Evolutionary conservation across 2,888 invertebrate genomes (phyloP), one percentile per base, ranked within the genome.

Genomic region (Cheilosia variabilis): DNA sequence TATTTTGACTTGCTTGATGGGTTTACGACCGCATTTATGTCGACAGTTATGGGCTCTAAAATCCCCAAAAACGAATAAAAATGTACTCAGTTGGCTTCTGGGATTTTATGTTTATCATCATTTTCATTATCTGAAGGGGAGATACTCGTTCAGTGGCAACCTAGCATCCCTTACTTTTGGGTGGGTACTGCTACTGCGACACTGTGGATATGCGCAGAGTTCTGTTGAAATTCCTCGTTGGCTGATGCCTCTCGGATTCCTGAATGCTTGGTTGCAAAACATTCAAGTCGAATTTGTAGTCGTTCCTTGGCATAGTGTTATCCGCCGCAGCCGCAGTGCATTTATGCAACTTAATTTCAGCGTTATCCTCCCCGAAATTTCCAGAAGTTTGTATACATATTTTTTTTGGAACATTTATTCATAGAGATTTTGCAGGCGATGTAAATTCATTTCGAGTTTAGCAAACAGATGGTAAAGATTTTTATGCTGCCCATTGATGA

Each of bases 1-100:
- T 65, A 65, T 34, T 65, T 50, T 22, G 34, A 65, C 65, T 65
- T 17, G 50, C 52, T 65, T 65, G 65, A 65, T 65, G 65, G 65
- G 65, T 65, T 65, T 65, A 65, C 50, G 65, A 65, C 45, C 50
- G 65, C 50, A 65, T 34, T 52, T 22, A 65, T 34, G 47, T 52
- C 37, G 65, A 65, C 65, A 65, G 50, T 50, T 37, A 65, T 65
- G 34, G 65, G 50, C 65, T 65, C 47, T 65, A 15, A 52, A 65
- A 22, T 19, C 50, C 19, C 50, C 22, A 24, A 22, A 22, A 52
- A 15, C 17, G 52, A 24, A 19, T 52, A 22, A 22, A 24, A 15
- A 24, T n/a, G 45, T 52, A 24, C 27, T 13, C 22, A 22, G 13
- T 50, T 13, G 22, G 4, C 10, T 0, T 22, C 52, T 24, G 52